phyloP scores from a whole-genome alignment of 2,797 vertebrate genomes.

The Molossus alvarezi region DNA sequence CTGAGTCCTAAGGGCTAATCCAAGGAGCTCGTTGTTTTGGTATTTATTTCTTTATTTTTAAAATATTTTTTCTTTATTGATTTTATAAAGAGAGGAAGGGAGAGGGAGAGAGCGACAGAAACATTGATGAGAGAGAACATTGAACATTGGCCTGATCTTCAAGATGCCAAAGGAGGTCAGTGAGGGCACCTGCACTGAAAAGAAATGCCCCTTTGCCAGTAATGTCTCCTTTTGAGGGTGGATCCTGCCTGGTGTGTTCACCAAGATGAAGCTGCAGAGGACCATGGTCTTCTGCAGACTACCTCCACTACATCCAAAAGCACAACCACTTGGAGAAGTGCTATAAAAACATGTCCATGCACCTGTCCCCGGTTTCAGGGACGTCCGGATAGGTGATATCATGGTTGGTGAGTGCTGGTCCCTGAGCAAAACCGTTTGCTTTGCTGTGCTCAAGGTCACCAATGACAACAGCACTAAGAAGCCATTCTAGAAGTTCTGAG shows the following conservation, averaged over 20 bases:
- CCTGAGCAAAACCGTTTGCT: background rate
- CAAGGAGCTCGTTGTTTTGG: background rate
- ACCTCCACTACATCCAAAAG: conserved; percentile 97
- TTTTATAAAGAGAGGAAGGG: too few relatives aligned
- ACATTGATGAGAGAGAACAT: too few relatives aligned
- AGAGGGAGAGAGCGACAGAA: too few relatives aligned
- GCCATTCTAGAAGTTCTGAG: background rate
- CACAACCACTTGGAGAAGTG: conserved; percentile 98
- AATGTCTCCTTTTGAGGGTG: conserved; percentile 96
- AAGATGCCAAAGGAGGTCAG: conserved; percentile 97
- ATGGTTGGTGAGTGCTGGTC: background rate
- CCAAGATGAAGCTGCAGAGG: conserved; percentile 98
- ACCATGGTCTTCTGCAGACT: conserved; percentile 96
- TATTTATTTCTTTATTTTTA: background rate
- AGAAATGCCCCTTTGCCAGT: conserved; percentile 97
- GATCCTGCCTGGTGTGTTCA: conserved; percentile 96
- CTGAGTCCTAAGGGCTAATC: background rate
- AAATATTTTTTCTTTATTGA: too few relatives aligned
- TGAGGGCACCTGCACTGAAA: conserved; percentile 96
- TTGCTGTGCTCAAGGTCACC: background rate
- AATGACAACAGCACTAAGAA: background rate
- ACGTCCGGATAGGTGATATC: background rate
- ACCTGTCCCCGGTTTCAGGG: conserved; percentile 94
- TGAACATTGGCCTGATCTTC: conserved; percentile 95
- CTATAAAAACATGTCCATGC: conserved; percentile 95